Base-by-base conservation (phyloP, 1,140 invertebrate species). In the Papilio machaon region DNA sequence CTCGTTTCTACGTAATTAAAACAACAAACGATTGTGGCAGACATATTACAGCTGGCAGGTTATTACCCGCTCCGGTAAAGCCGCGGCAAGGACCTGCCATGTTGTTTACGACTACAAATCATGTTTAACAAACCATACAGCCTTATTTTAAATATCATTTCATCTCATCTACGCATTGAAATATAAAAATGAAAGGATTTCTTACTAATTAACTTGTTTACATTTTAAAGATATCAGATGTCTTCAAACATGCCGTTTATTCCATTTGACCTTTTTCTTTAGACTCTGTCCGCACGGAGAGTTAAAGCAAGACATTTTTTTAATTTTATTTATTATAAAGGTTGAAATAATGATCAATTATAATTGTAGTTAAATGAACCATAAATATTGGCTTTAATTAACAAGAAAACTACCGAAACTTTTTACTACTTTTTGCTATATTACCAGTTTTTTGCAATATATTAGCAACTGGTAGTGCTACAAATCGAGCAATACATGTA, bases 61-160 rank as follows among this genome's bases (percentile, higher is more conserved):
- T 76, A 75, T 75, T 86, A 86, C 82, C 84, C 85, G 81, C 74
- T 79, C 30, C 74, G 73, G 70, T 79, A 81, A 83, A 83, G 80
- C 80, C 82, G 70, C 74, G 83, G 77, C 79, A 79, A 82, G 80
- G 78, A 75, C n/a, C 47, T 75, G 46, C 43, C 70, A 83, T 80
- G 83, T 83, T 88, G 82, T 86, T 84, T 85, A 73, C 82, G 67
- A 30, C 54, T 81, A n/a, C 74, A 76, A 52, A 82, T 78, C 75
- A 78, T 80, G 76, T 35, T 60, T 30, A 19, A 49, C 64, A 46
- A 47, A 70, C 49, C 73, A 67, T 60, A 52, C 52, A 67, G 60
- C 43, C 67, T 74, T 81, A 73, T 58, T 74, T 80, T 73, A 73
- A 73, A 46, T n/a, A 47, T 74, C 15, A 74, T 74, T 43, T 74